Evolutionary conservation across 2,888 invertebrate species (phyloP).

Genomic region (Scaptodrosophila latifasciaeformis): DNA sequence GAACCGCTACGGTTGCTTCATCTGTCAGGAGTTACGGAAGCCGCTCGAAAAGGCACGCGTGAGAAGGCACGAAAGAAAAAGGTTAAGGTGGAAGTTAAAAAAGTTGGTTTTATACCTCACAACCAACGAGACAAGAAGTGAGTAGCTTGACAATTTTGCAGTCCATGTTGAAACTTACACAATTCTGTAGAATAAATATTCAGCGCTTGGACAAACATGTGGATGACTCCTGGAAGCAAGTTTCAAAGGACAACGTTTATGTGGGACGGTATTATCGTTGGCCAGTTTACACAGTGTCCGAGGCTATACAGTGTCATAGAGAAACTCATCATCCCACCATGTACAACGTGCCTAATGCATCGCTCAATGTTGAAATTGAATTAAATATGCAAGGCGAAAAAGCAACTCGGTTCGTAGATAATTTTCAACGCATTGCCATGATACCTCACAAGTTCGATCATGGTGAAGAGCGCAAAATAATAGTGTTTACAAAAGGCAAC

Average conservation of each 20-base stretch:
- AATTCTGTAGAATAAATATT: slow-evolving; percentile 71
- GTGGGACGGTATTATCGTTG: slow-evolving; percentile 77
- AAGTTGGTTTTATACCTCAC: slow-evolving; percentile 85
- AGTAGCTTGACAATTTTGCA: slow-evolving; percentile 39
- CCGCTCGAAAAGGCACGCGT: slow-evolving; percentile 89
- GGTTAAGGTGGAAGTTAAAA: slow-evolving; percentile 84
- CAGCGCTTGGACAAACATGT: slow-evolving; percentile 77
- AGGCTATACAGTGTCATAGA: slow-evolving; percentile 85
- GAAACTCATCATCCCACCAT: slow-evolving; percentile 90
- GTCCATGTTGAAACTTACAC: not conserved
- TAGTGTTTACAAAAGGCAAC: slow-evolving; percentile 84
- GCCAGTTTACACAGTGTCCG: slow-evolving; percentile 81
- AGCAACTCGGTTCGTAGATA: slow-evolving; percentile 80
- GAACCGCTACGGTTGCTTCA: slow-evolving; percentile 75
- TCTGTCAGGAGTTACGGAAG: slow-evolving; percentile 79
- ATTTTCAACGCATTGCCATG: slow-evolving; percentile 80
- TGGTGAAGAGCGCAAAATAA: slow-evolving; percentile 81
- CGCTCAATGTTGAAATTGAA: slow-evolving; percentile 83
- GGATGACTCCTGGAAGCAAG: slow-evolving; percentile 78
- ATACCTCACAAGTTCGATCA: slow-evolving; percentile 83
- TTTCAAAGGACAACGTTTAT: slow-evolving; percentile 82
- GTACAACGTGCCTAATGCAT: slow-evolving; percentile 84
- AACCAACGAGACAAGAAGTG: slow-evolving; percentile 80
- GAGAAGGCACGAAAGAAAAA: slow-evolving; percentile 85
- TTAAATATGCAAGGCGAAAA: slow-evolving; percentile 82